Evolutionary conservation across 2,797 vertebrate species (phyloP).

Genomic region (Champsocephalus gunnari): DNA sequence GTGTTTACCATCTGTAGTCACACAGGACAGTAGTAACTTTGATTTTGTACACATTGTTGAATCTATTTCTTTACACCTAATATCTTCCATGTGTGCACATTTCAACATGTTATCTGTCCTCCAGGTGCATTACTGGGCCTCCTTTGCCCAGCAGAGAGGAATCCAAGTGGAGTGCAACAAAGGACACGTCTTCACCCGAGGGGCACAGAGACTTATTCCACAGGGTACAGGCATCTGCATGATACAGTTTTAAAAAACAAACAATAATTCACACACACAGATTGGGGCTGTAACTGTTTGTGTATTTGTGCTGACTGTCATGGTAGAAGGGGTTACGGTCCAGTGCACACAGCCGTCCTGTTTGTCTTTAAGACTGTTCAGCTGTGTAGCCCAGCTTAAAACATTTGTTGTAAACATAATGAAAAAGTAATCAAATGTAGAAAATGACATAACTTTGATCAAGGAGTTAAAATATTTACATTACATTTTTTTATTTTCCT

Average conservation of each 20-base stretch:
- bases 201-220: conserved; percentile 95
- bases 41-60: not conserved
- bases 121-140: conserved; percentile 98
- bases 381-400: no score
- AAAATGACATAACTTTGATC: no score
- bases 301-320: no score
- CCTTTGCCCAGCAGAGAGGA: conserved; percentile 97
- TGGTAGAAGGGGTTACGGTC: no score
- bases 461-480: no score
- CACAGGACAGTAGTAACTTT: not conserved
- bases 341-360: no score
- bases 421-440: no score
- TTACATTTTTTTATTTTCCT: not conserved
- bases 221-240: conserved; percentile 86
- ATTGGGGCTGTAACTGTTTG: not conserved
- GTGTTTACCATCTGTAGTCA: conserved; percentile 13
- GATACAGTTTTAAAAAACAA: conserved; percentile 1
- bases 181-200: conserved; percentile 95
- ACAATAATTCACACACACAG: not conserved
- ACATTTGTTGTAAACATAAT: no score
- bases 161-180: conserved; percentile 95
- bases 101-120: conserved; percentile 13
- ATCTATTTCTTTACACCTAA: not conserved
- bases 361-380: no score
- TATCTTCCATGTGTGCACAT: not conserved